Base-by-base conservation (phyloP, 2,113 vertebrate genomes). In the Psittacus erithacus region DNA sequence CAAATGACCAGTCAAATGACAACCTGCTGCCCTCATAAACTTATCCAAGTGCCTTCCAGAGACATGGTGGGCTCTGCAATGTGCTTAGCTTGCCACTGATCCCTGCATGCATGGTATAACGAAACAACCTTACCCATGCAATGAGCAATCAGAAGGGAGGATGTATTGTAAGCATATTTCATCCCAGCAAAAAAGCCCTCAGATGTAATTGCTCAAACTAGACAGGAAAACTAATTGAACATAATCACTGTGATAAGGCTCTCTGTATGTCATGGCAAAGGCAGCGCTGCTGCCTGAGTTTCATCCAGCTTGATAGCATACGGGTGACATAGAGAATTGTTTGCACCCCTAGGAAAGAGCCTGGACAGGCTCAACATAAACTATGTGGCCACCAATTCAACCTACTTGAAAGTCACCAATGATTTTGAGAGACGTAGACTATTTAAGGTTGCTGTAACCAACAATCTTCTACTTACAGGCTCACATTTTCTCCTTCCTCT, bases 151-250 rank as follows among this genome's bases (percentile, higher is more conserved):
- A 84, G 55, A 71, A 88, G 8, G 60, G 57, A 91, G 57, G 70
- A 75, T 55, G 77, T 52, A 68, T 17, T 91, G 55, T 60, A 83
- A 93, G 69, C 10, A 14, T 82, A 92, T 87, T 95, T 87, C 35
- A 88, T 77, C 57, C 57, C 57, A 23, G 33, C 13, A 57, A 93
- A 95, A 83, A 57, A 27, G 7, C 67, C 69, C 46, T 94, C n/a
- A 46, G 63, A 75, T 78, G 83, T 82, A 92, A 93, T 94, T 92
- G 74, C 47, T 95, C 86, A 92, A 89, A 76, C 86, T 76, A 92
- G 93, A 95, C 84, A 87, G 75, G 62, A 82, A 84, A 95, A 89
- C 83, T 95, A 76, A 93, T 95, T 90, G 81, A 92, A 95, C 78
- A 41, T 82, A 89, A 62, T 95, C 91, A 92, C 44, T 82, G 69